Conservation (phyloP, 2,113 vertebrate species). For the Indicator maculatus region DNA sequence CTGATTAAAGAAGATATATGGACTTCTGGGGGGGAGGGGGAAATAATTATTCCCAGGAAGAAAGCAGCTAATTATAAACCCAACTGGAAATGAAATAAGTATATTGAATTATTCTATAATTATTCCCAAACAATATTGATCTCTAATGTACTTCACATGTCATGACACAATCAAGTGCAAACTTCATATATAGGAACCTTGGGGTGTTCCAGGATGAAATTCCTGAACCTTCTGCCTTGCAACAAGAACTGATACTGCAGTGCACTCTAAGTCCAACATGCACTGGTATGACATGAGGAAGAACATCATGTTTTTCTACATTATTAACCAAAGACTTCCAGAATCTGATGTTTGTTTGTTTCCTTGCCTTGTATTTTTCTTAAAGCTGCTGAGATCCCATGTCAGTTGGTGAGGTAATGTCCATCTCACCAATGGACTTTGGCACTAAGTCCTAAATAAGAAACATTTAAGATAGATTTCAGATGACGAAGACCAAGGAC, state of each 20-base stretch:
- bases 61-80: constrained; percentile 20
- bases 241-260: neutral
- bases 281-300: neutral
- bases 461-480: neutral
- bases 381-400: accelerated
- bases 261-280: neutral
- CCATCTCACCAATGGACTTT: neutral
- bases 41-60: neutral
- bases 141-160: neutral
- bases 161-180: neutral
- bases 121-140: neutral
- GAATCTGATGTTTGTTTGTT: neutral
- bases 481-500: neutral
- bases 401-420: neutral
- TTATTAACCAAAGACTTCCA: neutral
- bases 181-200: neutral
- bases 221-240: neutral
- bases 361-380: neutral
- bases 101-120: neutral
- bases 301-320: neutral
- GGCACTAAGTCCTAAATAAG: neutral
- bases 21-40: neutral
- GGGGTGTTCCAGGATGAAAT: neutral
- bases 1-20: constrained; percentile 38
- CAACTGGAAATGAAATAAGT: neutral